Evolutionary conservation across 1,140 invertebrate species (phyloP).

Genomic region (Drosophila sp.): DNA sequence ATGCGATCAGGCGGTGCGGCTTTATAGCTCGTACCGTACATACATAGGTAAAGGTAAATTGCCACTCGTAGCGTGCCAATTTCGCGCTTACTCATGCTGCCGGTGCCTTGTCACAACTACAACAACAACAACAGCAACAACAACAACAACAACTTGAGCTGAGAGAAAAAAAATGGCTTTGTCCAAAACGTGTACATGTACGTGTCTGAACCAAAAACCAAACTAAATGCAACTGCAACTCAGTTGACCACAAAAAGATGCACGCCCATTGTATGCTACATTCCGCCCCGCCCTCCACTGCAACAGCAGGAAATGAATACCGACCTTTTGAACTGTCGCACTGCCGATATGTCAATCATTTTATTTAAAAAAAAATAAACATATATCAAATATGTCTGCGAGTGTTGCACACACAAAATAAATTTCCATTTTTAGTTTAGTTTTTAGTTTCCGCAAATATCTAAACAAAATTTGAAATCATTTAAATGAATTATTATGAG

Average conservation of each 20-base stretch:
- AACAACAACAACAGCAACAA: slow-evolving; percentile 12
- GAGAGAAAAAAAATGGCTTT: slow-evolving; percentile 7
- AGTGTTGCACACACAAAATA: neutral
- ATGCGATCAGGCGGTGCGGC: slow-evolving; percentile 31
- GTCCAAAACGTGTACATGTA: slow-evolving; percentile 22
- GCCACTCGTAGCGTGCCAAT: slow-evolving; percentile 20
- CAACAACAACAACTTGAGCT: neutral
- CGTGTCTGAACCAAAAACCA: slow-evolving; percentile 34
- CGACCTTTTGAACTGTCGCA: slow-evolving; percentile 26
- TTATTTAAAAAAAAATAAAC: neutral
- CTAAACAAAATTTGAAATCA: neutral
- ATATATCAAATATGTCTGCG: neutral
- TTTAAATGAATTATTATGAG: slow-evolving; percentile 1
- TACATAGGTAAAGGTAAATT: slow-evolving; percentile 8
- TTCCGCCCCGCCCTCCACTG: neutral
- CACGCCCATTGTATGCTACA: slow-evolving; percentile 25
- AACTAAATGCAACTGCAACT: slow-evolving; percentile 15
- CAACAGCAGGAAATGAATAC: slow-evolving; percentile 18
- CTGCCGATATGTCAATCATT: neutral
- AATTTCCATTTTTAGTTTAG: too few relatives aligned
- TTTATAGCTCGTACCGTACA: slow-evolving; percentile 23
- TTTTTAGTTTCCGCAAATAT: slow-evolving; percentile 16
- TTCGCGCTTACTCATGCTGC: slow-evolving; percentile 22
- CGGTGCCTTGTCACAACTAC: too few relatives aligned
- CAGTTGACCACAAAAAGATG: slow-evolving; percentile 28